Evolutionary conservation across 2,797 vertebrate genomes (phyloP), one percentile per base, ranked within the genome.

Genomic region (Hydrophis major): DNA sequence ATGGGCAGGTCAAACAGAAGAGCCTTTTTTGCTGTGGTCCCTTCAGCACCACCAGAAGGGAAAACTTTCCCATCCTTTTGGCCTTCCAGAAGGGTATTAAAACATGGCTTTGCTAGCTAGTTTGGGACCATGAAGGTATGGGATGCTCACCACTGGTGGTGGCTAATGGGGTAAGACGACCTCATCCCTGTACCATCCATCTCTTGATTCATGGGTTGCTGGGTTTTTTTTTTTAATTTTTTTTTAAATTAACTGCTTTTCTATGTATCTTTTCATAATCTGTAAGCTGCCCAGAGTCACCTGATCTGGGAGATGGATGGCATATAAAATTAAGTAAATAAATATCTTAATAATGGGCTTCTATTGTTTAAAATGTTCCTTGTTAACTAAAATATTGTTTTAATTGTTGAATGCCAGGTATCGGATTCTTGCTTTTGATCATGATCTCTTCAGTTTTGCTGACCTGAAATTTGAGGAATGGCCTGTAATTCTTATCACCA

Each of bases 401-500:
- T 95, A 4, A 13, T 91, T 57, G 94, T 6, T 95, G 91, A 28
- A 57, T 27, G 96, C 5, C 74, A 99, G 99, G 97, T 99, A 98
- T 96, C 98, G 99, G 89, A 97, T 99, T 90, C 97, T 99, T 94
- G 99, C 98, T 0, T 98, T 99, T 90, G 99, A 99, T 95, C 99
- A 99, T 0, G 99, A 99, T 98, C 97, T 99, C 94, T 97, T 99
- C 93, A 99, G 99, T 95, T 99, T 99, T 37, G 97, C 98, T 27
- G 99, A 99, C 97, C 96, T 99, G 94, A 98, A 22, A 66, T 99
- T 99, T 96, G 98, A 98, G 57, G 97, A 98, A 94, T 99, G 99
- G 99, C 99, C 99, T 10, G 98, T 97, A 1, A 97, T 99, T 94
- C 98, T 99, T 94, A 98, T 99, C 97, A 99, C 99, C 94, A 99